These are phyloP conservation scores for Anthopleura xanthogrammica DNA, from an alignment of 92 coral and sea anemone species.

Conservation along the genomic window DNA sequence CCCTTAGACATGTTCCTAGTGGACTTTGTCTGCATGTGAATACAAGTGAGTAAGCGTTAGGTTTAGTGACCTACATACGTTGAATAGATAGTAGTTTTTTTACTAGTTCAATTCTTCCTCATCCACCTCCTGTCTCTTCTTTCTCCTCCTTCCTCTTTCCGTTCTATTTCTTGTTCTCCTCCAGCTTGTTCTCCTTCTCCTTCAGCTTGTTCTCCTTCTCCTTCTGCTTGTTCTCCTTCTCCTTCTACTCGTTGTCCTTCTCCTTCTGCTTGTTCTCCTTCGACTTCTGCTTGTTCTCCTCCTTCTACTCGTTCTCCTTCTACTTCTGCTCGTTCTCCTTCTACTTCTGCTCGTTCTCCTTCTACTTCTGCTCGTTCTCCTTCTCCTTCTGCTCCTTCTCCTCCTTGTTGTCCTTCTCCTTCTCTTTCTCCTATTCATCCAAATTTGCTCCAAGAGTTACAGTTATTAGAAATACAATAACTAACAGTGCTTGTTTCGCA, in stretches of 20 bases:
- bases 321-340: background rate
- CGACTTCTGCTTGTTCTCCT: background rate
- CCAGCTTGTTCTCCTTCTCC: background rate
- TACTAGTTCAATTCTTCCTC: background rate
- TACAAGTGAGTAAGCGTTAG: slow-evolving; percentile 7
- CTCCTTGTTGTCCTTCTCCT: background rate
- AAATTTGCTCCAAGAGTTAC: background rate
- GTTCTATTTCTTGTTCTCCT: background rate
- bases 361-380: background rate
- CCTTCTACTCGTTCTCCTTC: background rate
- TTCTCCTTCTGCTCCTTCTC: background rate
- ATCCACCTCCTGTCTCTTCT: background rate
- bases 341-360: background rate
- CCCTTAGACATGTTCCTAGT: slow-evolving; percentile 42
- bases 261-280: background rate
- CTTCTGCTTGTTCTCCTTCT: background rate
- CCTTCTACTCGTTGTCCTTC: background rate
- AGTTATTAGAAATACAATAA: background rate
- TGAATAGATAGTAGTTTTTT: too few relatives aligned
- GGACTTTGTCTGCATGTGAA: slow-evolving; percentile 47
- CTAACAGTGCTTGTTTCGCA: background rate
- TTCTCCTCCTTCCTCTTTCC: background rate
- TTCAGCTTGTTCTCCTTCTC: background rate
- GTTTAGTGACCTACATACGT: background rate
- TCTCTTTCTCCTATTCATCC: background rate